Percentiles rank a stretch among this genome's conserved stretches.
phyloP scores from a whole-genome alignment of 1,140 invertebrate genomes.

The Polypedilum pembai region DNA sequence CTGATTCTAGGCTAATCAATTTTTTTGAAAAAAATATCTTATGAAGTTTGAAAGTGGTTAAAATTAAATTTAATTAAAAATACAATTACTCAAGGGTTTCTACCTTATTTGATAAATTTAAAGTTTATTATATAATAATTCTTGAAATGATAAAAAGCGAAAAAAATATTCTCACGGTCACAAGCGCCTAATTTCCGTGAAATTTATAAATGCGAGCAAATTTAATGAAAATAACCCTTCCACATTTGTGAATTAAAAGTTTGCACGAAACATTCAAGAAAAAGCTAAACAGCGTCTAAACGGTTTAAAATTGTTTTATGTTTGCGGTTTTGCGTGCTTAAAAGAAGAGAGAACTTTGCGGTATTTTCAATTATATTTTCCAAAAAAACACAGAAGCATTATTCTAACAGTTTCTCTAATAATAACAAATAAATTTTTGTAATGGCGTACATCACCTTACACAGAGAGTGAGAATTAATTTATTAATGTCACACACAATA shows the following conservation, averaged over 20 bases:
- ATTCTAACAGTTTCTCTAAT: constrained; percentile 22
- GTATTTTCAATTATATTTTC: constrained; percentile 24
- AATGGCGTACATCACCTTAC: neutral
- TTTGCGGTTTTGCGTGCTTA: constrained; percentile 14
- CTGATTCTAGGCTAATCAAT: too few species aligned
- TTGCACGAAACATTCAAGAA: neutral
- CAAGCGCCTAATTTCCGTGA: too few species aligned
- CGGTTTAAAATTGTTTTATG: constrained; percentile 10
- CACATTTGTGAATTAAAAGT: neutral
- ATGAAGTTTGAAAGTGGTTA: too few species aligned
- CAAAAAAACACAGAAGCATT: neutral
- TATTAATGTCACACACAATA: neutral
- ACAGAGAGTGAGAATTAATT: neutral
- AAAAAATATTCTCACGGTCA: too few species aligned
- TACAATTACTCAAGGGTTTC: too few species aligned
- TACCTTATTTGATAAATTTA: too few species aligned
- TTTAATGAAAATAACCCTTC: too few species aligned
- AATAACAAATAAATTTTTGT: neutral
- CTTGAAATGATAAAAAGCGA: too few species aligned
- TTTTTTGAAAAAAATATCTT: too few species aligned
- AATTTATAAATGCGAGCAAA: too few species aligned
- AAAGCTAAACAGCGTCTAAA: neutral
- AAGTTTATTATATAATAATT: too few species aligned
- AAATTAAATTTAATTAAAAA: too few species aligned
- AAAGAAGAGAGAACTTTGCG: constrained; percentile 14